Evolutionary conservation across 2,888 invertebrate genomes (phyloP).

Genomic region (Cantharis rufa): DNA sequence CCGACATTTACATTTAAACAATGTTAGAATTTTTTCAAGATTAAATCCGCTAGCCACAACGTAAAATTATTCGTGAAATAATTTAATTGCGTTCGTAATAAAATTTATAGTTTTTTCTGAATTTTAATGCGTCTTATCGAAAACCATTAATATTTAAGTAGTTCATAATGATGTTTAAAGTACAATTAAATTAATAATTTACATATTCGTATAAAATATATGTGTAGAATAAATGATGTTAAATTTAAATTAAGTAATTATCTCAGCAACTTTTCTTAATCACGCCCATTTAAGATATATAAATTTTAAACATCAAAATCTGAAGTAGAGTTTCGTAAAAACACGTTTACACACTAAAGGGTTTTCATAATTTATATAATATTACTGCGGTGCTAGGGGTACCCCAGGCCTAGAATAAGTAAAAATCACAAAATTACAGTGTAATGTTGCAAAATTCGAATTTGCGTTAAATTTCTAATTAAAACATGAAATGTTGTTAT

Average conservation of each 20-base stretch:
- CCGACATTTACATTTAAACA: neutral
- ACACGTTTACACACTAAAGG: neutral
- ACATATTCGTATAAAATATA: neutral
- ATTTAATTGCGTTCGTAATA: neutral
- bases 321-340: neutral
- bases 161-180: conserved; percentile 36
- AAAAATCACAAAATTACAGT: too few species aligned
- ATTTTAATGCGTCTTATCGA: conserved; percentile 33
- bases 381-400: too few species aligned
- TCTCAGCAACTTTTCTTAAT: neutral
- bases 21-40: neutral
- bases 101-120: conserved; percentile 19
- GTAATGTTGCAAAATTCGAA: too few species aligned
- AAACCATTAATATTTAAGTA: conserved; percentile 28
- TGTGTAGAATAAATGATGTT: neutral
- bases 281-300: neutral
- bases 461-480: too few species aligned
- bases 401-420: too few species aligned
- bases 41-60: neutral
- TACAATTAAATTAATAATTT: conserved; percentile 38
- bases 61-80: neutral
- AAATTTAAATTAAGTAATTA: neutral
- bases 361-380: too few species aligned
- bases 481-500: too few species aligned
- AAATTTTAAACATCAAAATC: neutral